Evolutionary conservation across 2,888 invertebrate species (phyloP).

Genomic region (Rosalia funebris): DNA sequence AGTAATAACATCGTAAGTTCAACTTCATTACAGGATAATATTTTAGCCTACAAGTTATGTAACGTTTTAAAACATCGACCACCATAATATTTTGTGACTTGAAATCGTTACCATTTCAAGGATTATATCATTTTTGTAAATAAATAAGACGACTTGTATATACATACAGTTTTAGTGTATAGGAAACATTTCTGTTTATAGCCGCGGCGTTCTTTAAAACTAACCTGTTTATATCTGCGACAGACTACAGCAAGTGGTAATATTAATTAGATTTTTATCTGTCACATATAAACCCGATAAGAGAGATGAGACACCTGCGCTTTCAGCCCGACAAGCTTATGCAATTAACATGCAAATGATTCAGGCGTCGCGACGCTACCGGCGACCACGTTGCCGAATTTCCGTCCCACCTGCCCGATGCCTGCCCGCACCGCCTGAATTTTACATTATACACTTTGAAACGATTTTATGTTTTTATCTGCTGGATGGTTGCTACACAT

Average conservation of each 20-base stretch:
- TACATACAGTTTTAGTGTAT: too few species aligned
- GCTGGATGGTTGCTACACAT: too few species aligned
- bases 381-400: slow-evolving; percentile 21
- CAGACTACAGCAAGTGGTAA: slow-evolving; percentile 38
- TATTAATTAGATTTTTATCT: slow-evolving; percentile 54
- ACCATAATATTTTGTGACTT: too few species aligned
- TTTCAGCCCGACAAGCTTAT: slow-evolving; percentile 42
- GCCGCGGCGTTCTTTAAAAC: background rate
- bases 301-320: slow-evolving; percentile 38
- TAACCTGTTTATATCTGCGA: slow-evolving; percentile 35
- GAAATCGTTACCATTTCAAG: too few species aligned
- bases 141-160: too few species aligned
- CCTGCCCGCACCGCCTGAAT: background rate
- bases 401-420: background rate
- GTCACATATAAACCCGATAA: slow-evolving; percentile 44
- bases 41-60: too few species aligned
- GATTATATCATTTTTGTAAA: too few species aligned
- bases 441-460: background rate
- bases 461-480: too few species aligned
- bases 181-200: background rate
- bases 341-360: slow-evolving; percentile 57
- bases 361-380: slow-evolving; percentile 32
- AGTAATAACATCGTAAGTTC: too few species aligned
- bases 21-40: too few species aligned
- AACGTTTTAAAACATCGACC: too few species aligned